phyloP scores from a whole-genome alignment of 2,888 invertebrate genomes.

The Cactoblastis cactorum region DNA sequence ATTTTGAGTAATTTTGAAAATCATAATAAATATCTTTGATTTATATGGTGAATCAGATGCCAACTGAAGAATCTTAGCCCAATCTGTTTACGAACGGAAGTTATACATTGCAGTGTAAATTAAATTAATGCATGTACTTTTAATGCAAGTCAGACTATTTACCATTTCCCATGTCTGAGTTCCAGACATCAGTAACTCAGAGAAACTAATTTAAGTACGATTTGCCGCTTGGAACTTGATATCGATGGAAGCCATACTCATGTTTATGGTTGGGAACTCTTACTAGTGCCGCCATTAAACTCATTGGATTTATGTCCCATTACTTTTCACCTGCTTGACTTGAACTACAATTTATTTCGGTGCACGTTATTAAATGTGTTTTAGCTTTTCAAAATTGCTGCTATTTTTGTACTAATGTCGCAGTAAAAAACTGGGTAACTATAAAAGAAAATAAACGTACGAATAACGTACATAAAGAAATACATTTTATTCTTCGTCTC shows the following conservation, averaged over 20 bases:
- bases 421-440: too few species aligned
- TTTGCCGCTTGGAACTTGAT: conserved; percentile 36
- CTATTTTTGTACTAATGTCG: too few species aligned
- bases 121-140: too few species aligned
- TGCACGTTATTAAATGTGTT: background rate
- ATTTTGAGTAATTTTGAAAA: too few species aligned
- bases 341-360: background rate
- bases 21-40: too few species aligned
- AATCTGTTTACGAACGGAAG: too few species aligned
- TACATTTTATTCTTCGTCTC: background rate
- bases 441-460: too few species aligned
- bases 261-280: conserved; percentile 25
- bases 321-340: conserved; percentile 6
- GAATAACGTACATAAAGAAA: too few species aligned
- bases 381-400: too few species aligned
- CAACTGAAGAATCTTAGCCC: too few species aligned
- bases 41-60: too few species aligned
- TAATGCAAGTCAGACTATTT: background rate
- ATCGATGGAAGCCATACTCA: conserved; percentile 25
- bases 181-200: conserved; percentile 23
- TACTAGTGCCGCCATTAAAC: conserved; percentile 19
- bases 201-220: conserved; percentile 52
- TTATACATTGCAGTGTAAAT: too few species aligned
- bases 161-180: conserved; percentile 17
- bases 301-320: conserved; percentile 7